Conservation (phyloP, 1,140 invertebrate genomes). For the Sycobia sp. region DNA sequence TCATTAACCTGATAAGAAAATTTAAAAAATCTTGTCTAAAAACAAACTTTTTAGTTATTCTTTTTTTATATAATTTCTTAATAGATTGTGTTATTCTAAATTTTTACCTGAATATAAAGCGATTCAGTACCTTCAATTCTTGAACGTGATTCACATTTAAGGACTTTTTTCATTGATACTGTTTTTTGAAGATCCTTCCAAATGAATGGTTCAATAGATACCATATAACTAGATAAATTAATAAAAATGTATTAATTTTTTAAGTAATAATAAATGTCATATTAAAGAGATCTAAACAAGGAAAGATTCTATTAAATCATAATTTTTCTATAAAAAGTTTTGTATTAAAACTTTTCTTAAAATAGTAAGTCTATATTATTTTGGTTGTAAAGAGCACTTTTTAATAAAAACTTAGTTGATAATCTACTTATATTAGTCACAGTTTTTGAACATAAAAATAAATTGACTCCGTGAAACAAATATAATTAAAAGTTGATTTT, state of each 20-base stretch:
- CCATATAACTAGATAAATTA: constrained; percentile 69
- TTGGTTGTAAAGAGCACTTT: too few relatives aligned
- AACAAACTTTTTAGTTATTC: too few relatives aligned
- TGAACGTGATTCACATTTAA: constrained; percentile 70
- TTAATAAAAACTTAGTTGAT: too few relatives aligned
- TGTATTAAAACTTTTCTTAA: not conserved
- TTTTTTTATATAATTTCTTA: not conserved
- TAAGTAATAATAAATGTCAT: constrained; percentile 12
- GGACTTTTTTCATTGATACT: constrained; percentile 66
- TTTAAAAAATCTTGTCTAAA: too few relatives aligned
- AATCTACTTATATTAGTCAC: too few relatives aligned
- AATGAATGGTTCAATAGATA: constrained; percentile 73
- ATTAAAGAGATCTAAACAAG: too few relatives aligned
- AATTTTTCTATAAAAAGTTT: not conserved
- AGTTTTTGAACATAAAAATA: too few relatives aligned
- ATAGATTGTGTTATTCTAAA: too few relatives aligned
- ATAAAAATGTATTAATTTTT: constrained; percentile 27
- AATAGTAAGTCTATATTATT: not conserved
- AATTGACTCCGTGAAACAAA: too few relatives aligned
- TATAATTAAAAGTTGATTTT: too few relatives aligned
- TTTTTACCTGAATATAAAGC: constrained; percentile 74
- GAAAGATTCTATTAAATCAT: too few relatives aligned
- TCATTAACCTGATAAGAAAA: too few relatives aligned
- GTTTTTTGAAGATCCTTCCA: constrained; percentile 79
- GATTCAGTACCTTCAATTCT: constrained; percentile 63